These are phyloP conservation scores for Parnassius smintheus DNA, from an alignment of 2,888 invertebrate genomes.

Conservation along the genomic window DNA sequence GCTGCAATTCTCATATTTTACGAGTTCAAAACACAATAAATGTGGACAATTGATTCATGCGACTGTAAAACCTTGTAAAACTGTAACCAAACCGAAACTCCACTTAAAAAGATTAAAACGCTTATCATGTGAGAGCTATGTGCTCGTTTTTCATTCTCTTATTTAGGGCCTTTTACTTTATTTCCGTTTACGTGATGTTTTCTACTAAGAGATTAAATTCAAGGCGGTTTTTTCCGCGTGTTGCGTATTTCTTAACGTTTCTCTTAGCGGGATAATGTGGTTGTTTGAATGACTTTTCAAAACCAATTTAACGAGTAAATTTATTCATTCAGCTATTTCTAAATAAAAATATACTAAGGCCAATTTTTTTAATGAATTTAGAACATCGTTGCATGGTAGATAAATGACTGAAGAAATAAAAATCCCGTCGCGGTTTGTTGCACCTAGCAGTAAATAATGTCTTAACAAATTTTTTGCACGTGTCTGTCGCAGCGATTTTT, in stretches of 20 bases:
- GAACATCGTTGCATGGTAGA: too few relatives aligned
- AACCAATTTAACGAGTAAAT: conserved; percentile 14
- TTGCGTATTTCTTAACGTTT: conserved; percentile 22
- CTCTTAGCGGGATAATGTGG: conserved; percentile 11
- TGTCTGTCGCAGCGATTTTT: too few relatives aligned
- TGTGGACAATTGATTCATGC: conserved; percentile 27
- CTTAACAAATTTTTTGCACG: too few relatives aligned
- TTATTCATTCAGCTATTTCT: conserved; percentile 4
- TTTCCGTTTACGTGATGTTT: conserved; percentile 58
- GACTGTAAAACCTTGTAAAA: conserved; percentile 26
- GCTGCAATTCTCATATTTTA: conserved; percentile 25
- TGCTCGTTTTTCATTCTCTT: conserved; percentile 72
- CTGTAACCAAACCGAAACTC: conserved; percentile 35
- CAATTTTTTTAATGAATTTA: too few relatives aligned
- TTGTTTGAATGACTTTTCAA: conserved; percentile 25
- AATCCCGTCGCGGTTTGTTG: too few relatives aligned
- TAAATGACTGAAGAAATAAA: too few relatives aligned
- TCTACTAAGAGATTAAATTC: conserved; percentile 68
- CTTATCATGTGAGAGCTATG: conserved; percentile 66
- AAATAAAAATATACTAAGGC: too few relatives aligned
- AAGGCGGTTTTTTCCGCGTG: conserved; percentile 37
- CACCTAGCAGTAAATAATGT: too few relatives aligned
- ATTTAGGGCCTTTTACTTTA: conserved; percentile 69
- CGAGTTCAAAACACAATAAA: conserved; percentile 25
- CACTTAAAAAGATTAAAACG: conserved; percentile 75